phyloP scores from a whole-genome alignment of 2,797 vertebrate genomes.

The Sebastes kiyomatsui region DNA sequence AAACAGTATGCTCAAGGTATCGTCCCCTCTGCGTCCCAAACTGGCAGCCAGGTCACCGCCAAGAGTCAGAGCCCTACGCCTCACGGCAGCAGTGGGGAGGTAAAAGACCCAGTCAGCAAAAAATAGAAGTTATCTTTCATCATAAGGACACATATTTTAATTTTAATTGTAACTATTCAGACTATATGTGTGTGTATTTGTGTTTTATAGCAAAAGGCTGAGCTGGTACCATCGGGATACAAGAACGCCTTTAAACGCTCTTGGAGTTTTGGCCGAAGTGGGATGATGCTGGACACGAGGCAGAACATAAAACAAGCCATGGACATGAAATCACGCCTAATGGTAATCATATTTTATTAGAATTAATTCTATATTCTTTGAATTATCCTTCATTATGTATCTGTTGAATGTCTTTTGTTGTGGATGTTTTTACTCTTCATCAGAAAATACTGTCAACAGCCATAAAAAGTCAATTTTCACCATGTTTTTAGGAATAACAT shows the following conservation, averaged over 20 bases:
- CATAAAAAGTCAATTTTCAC: no score
- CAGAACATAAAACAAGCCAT: constrained; percentile 74
- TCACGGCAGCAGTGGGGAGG: constrained; percentile 15
- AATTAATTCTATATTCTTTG: not conserved
- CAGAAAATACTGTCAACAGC: no score
- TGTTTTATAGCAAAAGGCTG: constrained; percentile 47
- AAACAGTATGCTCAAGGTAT: constrained; percentile 93
- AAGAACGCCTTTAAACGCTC: constrained; percentile 56
- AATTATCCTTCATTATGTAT: not conserved
- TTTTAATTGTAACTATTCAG: not conserved
- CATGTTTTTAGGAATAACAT: no score
- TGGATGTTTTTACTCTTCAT: not conserved
- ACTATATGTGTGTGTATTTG: not conserved
- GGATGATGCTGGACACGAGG: constrained; percentile 71
- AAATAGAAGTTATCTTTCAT: not conserved
- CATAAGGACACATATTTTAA: not conserved
- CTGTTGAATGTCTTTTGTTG: not conserved
- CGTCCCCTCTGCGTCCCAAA: constrained; percentile 75
- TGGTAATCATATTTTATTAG: constrained; percentile 57
- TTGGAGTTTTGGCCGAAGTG: constrained; percentile 72
- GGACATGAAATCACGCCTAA: constrained; percentile 78
- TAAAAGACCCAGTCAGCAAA: constrained; percentile 29
- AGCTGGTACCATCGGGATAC: constrained; percentile 44
- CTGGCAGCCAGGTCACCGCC: constrained; percentile 72
- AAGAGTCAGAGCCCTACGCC: constrained; percentile 60